These are phyloP conservation scores for Smithornis capensis DNA, from an alignment of 2,113 vertebrate genomes.

Conservation along the genomic window DNA sequence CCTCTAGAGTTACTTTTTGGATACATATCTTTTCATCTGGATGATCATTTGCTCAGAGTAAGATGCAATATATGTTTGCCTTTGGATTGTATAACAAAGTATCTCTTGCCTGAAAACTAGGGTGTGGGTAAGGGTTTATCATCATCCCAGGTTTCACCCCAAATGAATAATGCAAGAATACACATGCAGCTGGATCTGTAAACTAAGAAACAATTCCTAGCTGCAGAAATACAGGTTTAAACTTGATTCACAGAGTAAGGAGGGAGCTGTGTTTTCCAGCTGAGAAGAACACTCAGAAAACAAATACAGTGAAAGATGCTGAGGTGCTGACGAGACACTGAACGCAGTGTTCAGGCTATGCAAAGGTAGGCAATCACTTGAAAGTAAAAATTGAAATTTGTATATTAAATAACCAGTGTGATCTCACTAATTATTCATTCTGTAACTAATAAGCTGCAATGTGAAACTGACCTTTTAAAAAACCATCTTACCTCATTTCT, in stretches of 20 bases:
- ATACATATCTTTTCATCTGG: background rate
- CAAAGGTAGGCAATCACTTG: background rate
- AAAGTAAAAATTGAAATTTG: background rate
- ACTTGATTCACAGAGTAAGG: background rate
- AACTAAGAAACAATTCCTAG: background rate
- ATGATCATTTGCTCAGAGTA: background rate
- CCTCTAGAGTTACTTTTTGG: background rate
- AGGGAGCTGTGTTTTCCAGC: background rate
- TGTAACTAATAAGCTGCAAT: background rate
- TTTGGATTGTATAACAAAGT: background rate
- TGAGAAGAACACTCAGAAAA: background rate
- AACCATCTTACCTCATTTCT: constrained; percentile 87
- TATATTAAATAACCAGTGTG: background rate
- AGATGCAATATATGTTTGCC: background rate
- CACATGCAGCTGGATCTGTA: background rate
- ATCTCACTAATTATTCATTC: background rate
- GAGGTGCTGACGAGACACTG: background rate
- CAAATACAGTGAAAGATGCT: background rate
- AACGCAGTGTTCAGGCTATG: background rate
- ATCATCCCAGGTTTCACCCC: background rate
- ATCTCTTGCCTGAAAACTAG: background rate
- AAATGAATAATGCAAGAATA: background rate
- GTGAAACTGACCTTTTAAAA: background rate
- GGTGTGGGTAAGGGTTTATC: background rate
- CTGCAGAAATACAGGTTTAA: background rate